phyloP scores from a whole-genome alignment of 2,113 vertebrate genomes.

The Sorex fumeus region DNA sequence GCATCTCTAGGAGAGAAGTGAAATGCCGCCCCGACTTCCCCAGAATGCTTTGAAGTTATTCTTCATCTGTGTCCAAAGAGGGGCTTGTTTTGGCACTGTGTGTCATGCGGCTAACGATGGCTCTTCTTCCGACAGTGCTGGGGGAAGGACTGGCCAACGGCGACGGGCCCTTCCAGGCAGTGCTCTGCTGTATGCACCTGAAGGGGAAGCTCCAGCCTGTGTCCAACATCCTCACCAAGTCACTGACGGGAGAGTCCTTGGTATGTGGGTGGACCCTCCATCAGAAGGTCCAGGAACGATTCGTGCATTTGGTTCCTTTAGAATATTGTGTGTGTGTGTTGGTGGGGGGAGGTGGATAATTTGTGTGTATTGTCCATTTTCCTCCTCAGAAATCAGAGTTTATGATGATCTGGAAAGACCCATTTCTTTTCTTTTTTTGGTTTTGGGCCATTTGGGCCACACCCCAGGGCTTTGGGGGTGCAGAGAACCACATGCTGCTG shows the following conservation, averaged over 20 bases:
- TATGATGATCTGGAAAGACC: constrained; percentile 6
- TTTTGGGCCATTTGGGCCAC: too few relatives aligned
- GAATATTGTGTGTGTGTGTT: constrained; percentile 37
- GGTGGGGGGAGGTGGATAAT: neutral
- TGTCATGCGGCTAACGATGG: constrained; percentile 60
- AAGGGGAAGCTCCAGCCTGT: constrained; percentile 97
- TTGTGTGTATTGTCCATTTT: constrained; percentile 20
- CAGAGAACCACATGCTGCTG: too few relatives aligned
- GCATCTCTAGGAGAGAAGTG: neutral
- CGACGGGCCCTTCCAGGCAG: constrained; percentile 94
- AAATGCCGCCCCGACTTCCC: neutral
- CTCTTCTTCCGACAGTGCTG: constrained; percentile 91
- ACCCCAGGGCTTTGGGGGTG: too few relatives aligned
- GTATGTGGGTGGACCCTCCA: constrained; percentile 89
- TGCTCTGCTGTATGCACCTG: constrained; percentile 95
- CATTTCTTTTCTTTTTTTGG: too few relatives aligned
- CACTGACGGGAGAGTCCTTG: constrained; percentile 97
- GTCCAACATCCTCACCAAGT: constrained; percentile 95
- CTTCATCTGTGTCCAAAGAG: too few relatives aligned
- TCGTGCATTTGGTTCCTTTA: constrained; percentile 19
- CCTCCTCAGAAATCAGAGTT: constrained; percentile 47
- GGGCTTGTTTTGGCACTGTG: rapidly evolving
- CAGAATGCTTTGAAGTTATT: neutral
- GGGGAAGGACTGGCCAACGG: constrained; percentile 94
- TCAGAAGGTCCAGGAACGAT: neutral